phyloP scores from a whole-genome alignment of 2,797 vertebrate species.

The Melanotaenia nigrans region DNA sequence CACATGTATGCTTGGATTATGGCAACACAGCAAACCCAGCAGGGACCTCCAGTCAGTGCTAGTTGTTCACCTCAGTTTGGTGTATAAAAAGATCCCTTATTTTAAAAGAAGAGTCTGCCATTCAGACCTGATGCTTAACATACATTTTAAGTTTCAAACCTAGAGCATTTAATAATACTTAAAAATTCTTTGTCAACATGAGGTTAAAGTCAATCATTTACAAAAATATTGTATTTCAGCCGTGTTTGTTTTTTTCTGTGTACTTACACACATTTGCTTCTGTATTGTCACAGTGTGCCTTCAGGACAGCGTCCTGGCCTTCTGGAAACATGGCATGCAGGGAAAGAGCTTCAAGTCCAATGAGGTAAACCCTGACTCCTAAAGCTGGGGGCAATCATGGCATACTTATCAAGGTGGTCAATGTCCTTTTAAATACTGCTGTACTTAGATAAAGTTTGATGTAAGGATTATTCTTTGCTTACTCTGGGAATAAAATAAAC shows the following conservation, averaged over 20 bases:
- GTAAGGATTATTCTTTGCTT: not conserved
- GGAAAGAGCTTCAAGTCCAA: slow-evolving; percentile 99
- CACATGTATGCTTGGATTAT: no score
- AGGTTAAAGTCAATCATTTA: no score
- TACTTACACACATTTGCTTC: slow-evolving; percentile 13
- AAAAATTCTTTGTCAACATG: no score
- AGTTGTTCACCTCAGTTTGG: not conserved
- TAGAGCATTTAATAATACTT: not conserved
- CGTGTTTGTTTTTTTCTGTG: slow-evolving; percentile 11
- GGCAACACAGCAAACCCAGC: no score
- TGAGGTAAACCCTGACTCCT: slow-evolving; percentile 81
- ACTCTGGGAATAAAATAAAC: not conserved
- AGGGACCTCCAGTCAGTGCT: no score
- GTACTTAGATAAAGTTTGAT: not conserved
- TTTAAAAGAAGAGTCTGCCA: not conserved
- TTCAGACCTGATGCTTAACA: not conserved
- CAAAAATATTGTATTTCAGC: not conserved
- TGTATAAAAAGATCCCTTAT: not conserved
- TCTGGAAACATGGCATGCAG: slow-evolving; percentile 99
- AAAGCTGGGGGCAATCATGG: not conserved
- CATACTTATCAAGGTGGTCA: not conserved
- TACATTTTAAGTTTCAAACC: not conserved
- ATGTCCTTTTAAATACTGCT: not conserved
- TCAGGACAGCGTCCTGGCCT: slow-evolving; percentile 97
- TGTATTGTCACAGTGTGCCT: slow-evolving; percentile 89